phyloP scores from a whole-genome alignment of 1,140 invertebrate species.

The Anastrepha ludens region DNA sequence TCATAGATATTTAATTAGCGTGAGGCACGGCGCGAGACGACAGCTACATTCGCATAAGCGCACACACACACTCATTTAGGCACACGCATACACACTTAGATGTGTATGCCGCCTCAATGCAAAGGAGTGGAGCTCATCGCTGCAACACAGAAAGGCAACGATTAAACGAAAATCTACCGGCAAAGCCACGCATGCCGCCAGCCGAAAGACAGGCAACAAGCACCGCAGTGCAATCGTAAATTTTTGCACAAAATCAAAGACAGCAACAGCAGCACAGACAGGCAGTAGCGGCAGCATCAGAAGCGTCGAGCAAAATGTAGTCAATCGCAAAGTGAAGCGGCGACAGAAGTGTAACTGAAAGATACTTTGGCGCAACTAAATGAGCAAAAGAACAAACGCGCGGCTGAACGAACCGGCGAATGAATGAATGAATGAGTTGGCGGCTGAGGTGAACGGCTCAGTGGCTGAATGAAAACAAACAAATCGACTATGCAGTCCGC shows the following conservation, averaged over 20 bases:
- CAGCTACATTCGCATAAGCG: background rate
- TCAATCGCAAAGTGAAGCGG: constrained; percentile 15
- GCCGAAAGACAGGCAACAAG: background rate
- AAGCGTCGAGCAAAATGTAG: constrained; percentile 5
- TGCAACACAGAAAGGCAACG: constrained; percentile 5
- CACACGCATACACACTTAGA: background rate
- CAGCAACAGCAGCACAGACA: background rate
- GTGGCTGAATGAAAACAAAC: constrained; percentile 27
- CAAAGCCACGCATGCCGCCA: background rate
- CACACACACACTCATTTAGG: background rate
- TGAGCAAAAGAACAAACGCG: background rate
- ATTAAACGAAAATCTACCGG: background rate
- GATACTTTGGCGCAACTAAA: constrained; percentile 40
- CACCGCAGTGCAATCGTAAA: background rate
- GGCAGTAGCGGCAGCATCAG: background rate
- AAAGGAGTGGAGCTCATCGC: background rate
- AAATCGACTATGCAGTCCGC: background rate
- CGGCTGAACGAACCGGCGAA: background rate
- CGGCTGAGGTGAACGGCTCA: background rate
- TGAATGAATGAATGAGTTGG: background rate
- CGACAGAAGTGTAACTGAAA: constrained; percentile 30
- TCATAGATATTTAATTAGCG: constrained; percentile 74
- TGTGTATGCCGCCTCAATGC: background rate
- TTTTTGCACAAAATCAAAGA: background rate
- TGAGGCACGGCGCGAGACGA: constrained; percentile 44